Evolutionary conservation across 1,140 invertebrate species (phyloP), one percentile per base, ranked within the genome.

Genomic region (Aphelenchoides avenae): DNA sequence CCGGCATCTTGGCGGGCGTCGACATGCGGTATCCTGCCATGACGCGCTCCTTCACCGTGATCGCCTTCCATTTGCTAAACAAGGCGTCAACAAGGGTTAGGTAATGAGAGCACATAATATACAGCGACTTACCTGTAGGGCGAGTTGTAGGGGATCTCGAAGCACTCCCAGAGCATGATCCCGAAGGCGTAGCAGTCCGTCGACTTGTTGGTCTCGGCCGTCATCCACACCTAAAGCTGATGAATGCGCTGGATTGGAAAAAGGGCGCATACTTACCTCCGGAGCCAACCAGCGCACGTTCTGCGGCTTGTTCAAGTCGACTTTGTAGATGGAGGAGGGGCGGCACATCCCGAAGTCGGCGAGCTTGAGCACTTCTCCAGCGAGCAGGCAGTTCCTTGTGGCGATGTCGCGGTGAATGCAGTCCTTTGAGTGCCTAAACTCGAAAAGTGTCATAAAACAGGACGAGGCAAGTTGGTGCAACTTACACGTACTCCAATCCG

Each of bases 331-430:
- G 13, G 57, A 20, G 3, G 67, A 57, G 3, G 70, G 42, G 15
- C 70, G 52, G 24, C 70, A 73, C 68, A 70, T 73, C 34, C 69
- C 68, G 40, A 70, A 70, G 54, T 70, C 68, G 0, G 68, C 68
- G 13, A 70, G 40, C 44, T 70, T 73, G 1, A 70, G 24, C 6
- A 54, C 51, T n/a, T 37, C 41, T 3, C 30, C 30, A 37, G 43
- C 29, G 20, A 73, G 46, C 5, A 70, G 64, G 37, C 69, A 73
- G 40, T 70, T 70, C n/a, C 68, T 47, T 4, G 68, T 39, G 18
- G 68, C 68, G 24, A 70, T 68, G 40, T 70, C 68, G 3, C 70
- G 64, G 53, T 68, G 66, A 30, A 68, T 68, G 41, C 66, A 70
- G 2, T 24, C 46, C 54, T 70, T 70, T 27, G 30, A 53, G 46